Evolutionary conservation across 1,140 invertebrate species (phyloP), one percentile per base, ranked within the genome.

Genomic region (Temnothorax nylanderi): DNA sequence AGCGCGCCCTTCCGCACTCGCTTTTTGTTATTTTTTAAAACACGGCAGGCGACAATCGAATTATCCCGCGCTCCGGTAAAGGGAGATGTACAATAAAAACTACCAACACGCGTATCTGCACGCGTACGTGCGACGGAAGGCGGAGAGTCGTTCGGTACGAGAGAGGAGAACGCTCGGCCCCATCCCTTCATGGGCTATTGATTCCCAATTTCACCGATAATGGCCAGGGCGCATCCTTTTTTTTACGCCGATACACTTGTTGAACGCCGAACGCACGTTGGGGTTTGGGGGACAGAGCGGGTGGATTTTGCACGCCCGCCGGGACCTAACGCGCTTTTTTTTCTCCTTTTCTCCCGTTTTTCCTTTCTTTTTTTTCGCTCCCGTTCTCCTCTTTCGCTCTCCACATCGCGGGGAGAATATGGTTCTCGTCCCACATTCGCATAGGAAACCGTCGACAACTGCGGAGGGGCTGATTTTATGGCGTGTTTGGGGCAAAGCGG

Each of bases 181-280:
- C 88, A 87, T 92, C 84, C 87, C 88, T 94, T 95, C 93, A 93
- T 92, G 91, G 92, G 90, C 94, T 95, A 94, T 95, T 95, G 94
- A 94, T 94, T 94, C 93, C 93, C 93, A 94, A 95, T 95, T 95
- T 94, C 92, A 88, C 90, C 92, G 90, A 95, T 94, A 94, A 94
- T 94, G 93, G 92, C 90, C 90, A 88, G 91, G 93, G 92, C 78
- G 90, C 81, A 77, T 86, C 81, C 80, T 71, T 58, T 91, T 91
- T 93, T 93, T 93, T 92, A 92, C 90, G 88, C 92, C 91, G 90
- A 94, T 95, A 95, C 95, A 95, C 95, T 95, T 95, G 95, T 95
- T 95, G 95, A 95, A 90, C 89, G 85, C 32, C 86, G 91, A 89
- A 84, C 89, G 82, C 89, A 81, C 16, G 80, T 60, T 41, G 64